A percentile compares a stretch with the other conserved stretches of the same genome.
These are phyloP conservation scores for Acromyrmex echinatior DNA, from an alignment of 1,140 invertebrate genomes.

Conservation along the genomic window DNA sequence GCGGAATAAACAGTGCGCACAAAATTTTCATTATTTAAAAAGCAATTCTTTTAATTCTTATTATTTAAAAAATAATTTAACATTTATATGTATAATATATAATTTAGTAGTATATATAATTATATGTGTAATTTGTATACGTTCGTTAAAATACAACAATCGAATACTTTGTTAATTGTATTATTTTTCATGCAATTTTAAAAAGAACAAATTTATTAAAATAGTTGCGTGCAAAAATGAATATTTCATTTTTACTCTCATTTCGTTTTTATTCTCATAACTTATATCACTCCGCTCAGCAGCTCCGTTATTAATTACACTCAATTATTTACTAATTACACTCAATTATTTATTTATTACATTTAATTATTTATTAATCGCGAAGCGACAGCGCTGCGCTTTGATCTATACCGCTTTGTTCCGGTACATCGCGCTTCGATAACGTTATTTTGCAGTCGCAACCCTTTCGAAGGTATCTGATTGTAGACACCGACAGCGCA, in stretches of 20 bases:
- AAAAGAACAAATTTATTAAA: background rate
- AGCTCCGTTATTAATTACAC: background rate
- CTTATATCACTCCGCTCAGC: background rate
- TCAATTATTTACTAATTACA: constrained; percentile 13
- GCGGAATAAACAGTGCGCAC: background rate
- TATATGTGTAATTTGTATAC: no score
- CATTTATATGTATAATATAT: background rate
- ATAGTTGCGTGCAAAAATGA: background rate
- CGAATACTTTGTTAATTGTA: background rate
- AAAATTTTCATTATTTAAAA: background rate
- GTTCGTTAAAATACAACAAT: background rate
- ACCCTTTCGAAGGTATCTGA: constrained; percentile 40
- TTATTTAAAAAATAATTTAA: background rate
- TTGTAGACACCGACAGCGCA: constrained; percentile 18
- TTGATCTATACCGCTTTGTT: background rate
- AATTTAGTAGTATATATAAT: no score
- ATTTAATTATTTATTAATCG: constrained; percentile 23
- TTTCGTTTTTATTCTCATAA: background rate
- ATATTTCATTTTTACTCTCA: background rate
- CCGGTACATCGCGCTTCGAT: constrained; percentile 22
- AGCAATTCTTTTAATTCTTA: no score
- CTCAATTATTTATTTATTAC: background rate
- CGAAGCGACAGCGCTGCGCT: constrained; percentile 19
- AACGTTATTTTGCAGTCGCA: constrained; percentile 45
- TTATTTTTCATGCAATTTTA: no score